Percentiles rank a stretch among this genome's conserved stretches.
Evolutionary conservation across 2,888 invertebrate genomes (phyloP).

Genomic region (Synergus umbraculus): DNA sequence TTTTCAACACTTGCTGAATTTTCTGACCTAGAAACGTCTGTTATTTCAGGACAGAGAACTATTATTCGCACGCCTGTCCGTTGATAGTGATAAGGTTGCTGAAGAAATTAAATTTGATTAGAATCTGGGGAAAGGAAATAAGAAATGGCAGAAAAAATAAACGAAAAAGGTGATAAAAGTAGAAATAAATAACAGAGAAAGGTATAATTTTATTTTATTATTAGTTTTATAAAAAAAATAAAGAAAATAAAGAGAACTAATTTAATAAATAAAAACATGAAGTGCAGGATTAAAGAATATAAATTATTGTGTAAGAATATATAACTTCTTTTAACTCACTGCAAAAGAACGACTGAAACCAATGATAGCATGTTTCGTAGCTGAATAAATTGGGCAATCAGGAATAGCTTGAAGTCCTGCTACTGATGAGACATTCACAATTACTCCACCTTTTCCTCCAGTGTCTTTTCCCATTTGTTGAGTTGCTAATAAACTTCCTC

Average conservation of each 20-base stretch:
- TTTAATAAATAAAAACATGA: background rate
- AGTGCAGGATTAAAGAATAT: background rate
- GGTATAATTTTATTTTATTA: background rate
- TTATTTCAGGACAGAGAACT: conserved; percentile 70
- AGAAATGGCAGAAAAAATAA: background rate
- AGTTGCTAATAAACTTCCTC: conserved; percentile 75
- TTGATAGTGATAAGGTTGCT: conserved; percentile 74
- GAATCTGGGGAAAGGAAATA: background rate
- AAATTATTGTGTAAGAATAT: background rate
- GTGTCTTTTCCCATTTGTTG: conserved; percentile 77
- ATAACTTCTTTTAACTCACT: conserved; percentile 57
- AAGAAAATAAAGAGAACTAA: no score
- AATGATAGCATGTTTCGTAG: conserved; percentile 79
- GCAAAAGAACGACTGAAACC: conserved; percentile 73
- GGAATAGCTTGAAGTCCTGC: conserved; percentile 79
- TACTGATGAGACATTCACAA: conserved; percentile 83
- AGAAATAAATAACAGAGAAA: background rate
- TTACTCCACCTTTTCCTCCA: conserved; percentile 80
- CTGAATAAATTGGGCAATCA: conserved; percentile 80
- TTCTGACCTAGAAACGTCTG: conserved; percentile 57
- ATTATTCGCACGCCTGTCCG: conserved; percentile 71
- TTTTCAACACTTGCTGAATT: conserved; percentile 51
- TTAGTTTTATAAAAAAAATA: background rate
- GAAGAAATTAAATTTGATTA: conserved; percentile 33
- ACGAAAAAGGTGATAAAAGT: background rate